Evolutionary conservation across 2,797 vertebrate species (phyloP), one percentile per base, ranked within the genome.

Genomic region (Sebastiscus tertius): DNA sequence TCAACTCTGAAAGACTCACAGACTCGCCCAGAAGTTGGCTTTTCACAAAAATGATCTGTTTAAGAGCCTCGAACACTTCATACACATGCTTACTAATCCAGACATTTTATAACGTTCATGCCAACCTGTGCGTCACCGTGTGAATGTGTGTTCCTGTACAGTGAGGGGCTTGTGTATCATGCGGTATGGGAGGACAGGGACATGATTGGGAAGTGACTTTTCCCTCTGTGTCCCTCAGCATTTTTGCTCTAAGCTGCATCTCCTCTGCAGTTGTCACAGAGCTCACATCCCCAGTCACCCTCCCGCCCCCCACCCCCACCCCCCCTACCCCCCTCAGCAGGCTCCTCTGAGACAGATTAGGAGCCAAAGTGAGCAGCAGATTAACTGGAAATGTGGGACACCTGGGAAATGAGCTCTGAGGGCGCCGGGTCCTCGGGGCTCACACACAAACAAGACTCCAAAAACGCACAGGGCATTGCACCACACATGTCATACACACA

Each of bases 321-420:
- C 88, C 56, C 2, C 39, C 88, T 52, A 54, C 14, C 6, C 0
- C 8, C 20, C 20, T 11, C 85, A 91, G 84, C 88, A 75, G 86
- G 84, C 76, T 90, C 86, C 89, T 83, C 79, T 78, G 85, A 89
- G 90, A 86, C 90, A 93, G 93, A 95, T 95, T 93, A 93, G 89
- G 88, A 91, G 91, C 91, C 90, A 87, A 91, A 91, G 87, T 93
- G 92, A 94, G 91, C 82, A 74, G 89, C 91, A 94, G 95, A 95
- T 96, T 95, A 94, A 87, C 88, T 87, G 71, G 87, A 94, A 94
- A 94, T 94, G 92, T 94, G 91, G 92, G 91, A 92, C 94, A 96
- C 94, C 95, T 95, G 94, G 92, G 93, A 94, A 94, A 95, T 92
- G 89, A 92, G 91, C 86, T 88, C 79, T 58, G 58, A 81, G 78